A percentile compares a stretch with the other conserved stretches of the same genome.
phyloP scores from a whole-genome alignment of 2,797 vertebrate genomes.

The Lithobates sylvaticus region DNA sequence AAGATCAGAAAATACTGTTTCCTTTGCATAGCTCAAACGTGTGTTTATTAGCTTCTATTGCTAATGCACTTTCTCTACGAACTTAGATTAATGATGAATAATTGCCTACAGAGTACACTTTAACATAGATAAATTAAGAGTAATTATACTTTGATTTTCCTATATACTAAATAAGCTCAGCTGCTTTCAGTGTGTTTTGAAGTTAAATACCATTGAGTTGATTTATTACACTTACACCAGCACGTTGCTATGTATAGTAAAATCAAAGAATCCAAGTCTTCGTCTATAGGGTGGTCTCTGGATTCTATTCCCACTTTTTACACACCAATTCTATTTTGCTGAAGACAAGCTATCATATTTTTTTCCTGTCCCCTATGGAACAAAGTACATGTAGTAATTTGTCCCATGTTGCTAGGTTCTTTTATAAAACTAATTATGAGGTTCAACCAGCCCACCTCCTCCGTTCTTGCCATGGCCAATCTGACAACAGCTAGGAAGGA shows the following conservation, averaged over 20 bases:
- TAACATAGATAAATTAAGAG: constrained; percentile 54
- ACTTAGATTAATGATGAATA: constrained; percentile 53
- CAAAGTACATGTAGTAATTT: too few relatives aligned
- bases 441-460: too few relatives aligned
- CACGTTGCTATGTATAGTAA: constrained; percentile 7
- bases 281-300: background rate
- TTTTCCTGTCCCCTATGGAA: too few relatives aligned
- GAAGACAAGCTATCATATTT: too few relatives aligned
- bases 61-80: constrained; percentile 45
- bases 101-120: constrained; percentile 41
- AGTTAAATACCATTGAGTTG: constrained; percentile 50
- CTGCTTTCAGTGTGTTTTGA: constrained; percentile 33
- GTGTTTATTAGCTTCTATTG: constrained; percentile 20
- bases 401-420: too few relatives aligned
- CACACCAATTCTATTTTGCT: background rate
- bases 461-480: too few relatives aligned
- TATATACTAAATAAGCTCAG: constrained; percentile 41
- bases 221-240: constrained; percentile 29
- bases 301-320: background rate
- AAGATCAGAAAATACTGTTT: background rate
- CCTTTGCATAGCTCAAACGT: background rate
- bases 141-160: constrained; percentile 60
- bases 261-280: background rate
- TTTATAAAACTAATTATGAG: too few relatives aligned
- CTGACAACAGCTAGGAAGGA: too few relatives aligned